Percentiles rank a stretch among this genome's conserved stretches.
Conservation (phyloP, 2,797 vertebrate species). For the Parauchenoglanis punctatus region DNA sequence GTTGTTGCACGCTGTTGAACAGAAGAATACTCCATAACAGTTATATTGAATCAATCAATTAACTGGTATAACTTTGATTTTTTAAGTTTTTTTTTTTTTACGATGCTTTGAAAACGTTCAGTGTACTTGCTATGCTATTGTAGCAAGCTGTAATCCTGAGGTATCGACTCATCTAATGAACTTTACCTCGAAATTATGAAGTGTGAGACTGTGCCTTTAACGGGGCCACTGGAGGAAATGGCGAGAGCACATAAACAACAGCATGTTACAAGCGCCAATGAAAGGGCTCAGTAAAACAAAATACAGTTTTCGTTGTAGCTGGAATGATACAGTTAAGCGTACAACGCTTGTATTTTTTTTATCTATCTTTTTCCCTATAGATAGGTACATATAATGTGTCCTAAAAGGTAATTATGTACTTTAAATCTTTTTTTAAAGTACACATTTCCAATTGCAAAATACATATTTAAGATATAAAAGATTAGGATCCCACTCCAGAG, state of each 20-base stretch:
- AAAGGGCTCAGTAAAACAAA: neutral
- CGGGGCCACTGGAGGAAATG: neutral
- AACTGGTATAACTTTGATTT: neutral
- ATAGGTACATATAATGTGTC: neutral
- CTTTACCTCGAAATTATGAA: neutral
- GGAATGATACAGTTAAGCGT: no score
- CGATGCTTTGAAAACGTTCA: no score
- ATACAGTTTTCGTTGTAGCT: neutral
- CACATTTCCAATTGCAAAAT: neutral
- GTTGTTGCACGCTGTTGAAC: neutral
- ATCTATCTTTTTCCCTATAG: neutral
- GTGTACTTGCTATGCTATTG: no score
- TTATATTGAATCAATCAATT: neutral
- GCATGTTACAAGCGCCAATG: neutral
- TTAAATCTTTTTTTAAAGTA: neutral
- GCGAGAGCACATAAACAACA: neutral
- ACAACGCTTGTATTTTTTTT: neutral
- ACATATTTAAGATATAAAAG: neutral
- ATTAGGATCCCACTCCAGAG: neutral
- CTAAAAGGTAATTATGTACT: neutral
- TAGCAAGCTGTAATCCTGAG: neutral
- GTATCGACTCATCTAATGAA: neutral
- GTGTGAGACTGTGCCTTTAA: neutral
- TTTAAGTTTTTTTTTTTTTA: neutral
- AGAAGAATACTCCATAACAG: neutral